Percentiles rank a stretch among this genome's conserved stretches.
phyloP scores from a whole-genome alignment of 2,888 invertebrate species.

The Plebejus anna region DNA sequence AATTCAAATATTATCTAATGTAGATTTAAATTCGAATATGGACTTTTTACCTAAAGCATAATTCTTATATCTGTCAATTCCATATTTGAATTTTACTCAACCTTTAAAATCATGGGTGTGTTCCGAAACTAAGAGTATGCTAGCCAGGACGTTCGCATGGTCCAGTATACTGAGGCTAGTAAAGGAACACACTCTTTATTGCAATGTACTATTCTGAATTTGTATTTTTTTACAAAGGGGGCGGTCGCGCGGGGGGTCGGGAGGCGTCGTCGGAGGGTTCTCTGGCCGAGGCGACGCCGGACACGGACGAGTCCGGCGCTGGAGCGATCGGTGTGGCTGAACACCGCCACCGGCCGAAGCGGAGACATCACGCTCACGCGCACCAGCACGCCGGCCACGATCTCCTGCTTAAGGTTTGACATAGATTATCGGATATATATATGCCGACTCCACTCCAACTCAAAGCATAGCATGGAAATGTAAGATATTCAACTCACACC shows the following conservation, averaged over 20 bases:
- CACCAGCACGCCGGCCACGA: constrained; percentile 59
- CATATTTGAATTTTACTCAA: neutral
- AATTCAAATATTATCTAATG: neutral
- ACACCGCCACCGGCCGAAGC: constrained; percentile 69
- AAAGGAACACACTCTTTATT: neutral
- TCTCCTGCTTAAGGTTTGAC: constrained; percentile 46
- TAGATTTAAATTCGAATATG: neutral
- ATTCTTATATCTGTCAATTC: neutral
- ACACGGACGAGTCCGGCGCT: constrained; percentile 85
- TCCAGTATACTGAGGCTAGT: neutral
- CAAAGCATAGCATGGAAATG: neutral
- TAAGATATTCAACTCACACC: neutral
- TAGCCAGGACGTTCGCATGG: neutral
- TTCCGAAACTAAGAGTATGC: neutral
- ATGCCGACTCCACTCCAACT: neutral
- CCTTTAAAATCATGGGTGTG: neutral
- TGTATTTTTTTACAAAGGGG: constrained; percentile 40
- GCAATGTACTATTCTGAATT: neutral
- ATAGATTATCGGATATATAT: neutral
- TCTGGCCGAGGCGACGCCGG: constrained; percentile 84
- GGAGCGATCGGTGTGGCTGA: constrained; percentile 56
- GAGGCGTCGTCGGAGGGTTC: constrained; percentile 85
- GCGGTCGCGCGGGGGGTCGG: constrained; percentile 56
- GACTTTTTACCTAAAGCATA: neutral
- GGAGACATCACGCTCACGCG: constrained; percentile 56